A percentile compares a stretch with the other conserved stretches of the same genome.
Conservation (phyloP, 2,888 invertebrate genomes). For the Sepioteuthis lessoniana region DNA sequence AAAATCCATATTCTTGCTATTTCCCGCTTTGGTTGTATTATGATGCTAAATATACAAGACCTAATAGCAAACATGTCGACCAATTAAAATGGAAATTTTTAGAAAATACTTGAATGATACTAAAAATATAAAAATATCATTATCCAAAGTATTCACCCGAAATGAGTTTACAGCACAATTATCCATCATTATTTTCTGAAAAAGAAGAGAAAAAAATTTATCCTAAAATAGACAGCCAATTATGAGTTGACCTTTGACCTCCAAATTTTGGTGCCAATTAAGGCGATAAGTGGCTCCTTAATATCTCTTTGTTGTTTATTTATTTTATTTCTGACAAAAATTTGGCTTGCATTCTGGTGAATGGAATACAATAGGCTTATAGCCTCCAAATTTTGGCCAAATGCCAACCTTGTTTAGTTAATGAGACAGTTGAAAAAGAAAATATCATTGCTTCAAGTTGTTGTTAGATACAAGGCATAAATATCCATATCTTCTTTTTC, state of each 20-base stretch:
- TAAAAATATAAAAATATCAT: not conserved
- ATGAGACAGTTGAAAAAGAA: not conserved
- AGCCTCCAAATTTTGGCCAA: not conserved
- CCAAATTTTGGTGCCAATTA: not conserved
- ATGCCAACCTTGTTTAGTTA: not conserved
- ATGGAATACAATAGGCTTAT: not conserved
- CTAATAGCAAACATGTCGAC: not conserved
- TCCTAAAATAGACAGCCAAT: not conserved
- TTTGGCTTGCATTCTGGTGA: not conserved
- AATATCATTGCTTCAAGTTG: not conserved
- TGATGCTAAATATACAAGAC: not conserved
- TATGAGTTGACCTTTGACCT: not conserved
- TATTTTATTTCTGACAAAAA: not conserved
- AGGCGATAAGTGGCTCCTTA: not conserved
- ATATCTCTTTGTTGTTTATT: not conserved
- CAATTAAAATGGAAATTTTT: not conserved
- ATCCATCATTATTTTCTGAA: not conserved
- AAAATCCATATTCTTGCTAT: not conserved
- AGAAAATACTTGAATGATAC: not conserved
- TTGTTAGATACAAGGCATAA: not conserved
- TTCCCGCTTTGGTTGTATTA: not conserved
- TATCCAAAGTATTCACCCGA: not conserved
- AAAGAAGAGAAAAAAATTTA: not conserved
- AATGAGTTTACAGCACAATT: not conserved
- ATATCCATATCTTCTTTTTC: no score